Evolutionary conservation across 2,888 invertebrate species (phyloP).

Genomic region (Meta bourneti): DNA sequence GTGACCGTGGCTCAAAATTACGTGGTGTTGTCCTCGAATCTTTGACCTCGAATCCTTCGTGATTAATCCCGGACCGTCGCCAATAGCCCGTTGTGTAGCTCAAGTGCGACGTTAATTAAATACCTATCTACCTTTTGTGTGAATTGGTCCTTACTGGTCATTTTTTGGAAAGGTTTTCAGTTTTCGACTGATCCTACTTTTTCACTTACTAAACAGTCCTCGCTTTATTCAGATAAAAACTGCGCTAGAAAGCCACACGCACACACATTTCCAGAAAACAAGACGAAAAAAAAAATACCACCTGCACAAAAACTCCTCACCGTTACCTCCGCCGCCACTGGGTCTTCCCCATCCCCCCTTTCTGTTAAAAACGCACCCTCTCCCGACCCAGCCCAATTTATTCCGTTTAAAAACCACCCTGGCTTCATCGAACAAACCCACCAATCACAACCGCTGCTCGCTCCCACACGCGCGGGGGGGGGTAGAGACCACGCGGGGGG

Average conservation of each 20-base stretch:
- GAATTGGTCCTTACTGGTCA: no score
- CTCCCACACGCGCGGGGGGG: neutral
- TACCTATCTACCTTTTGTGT: no score
- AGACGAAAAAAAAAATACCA: neutral
- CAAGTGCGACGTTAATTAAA: no score
- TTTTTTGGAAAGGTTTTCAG: no score
- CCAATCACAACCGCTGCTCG: conserved; percentile 38
- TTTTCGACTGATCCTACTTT: neutral
- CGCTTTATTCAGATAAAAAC: neutral
- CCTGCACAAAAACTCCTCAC: neutral
- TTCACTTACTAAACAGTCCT: neutral
- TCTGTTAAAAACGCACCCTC: neutral
- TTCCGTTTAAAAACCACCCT: conserved; percentile 48
- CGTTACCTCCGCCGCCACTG: neutral
- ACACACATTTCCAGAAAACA: neutral
- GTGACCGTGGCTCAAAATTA: no score
- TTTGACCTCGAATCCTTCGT: no score
- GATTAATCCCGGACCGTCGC: no score
- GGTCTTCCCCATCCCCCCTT: neutral
- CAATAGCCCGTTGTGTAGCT: no score
- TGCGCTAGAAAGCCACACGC: neutral
- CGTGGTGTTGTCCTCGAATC: no score
- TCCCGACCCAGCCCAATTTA: conserved; percentile 26
- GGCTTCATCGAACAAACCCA: conserved; percentile 35
- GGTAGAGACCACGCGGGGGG: neutral